Evolutionary conservation across 2,113 vertebrate species (phyloP).

Genomic region (Oryzias javanicus): DNA sequence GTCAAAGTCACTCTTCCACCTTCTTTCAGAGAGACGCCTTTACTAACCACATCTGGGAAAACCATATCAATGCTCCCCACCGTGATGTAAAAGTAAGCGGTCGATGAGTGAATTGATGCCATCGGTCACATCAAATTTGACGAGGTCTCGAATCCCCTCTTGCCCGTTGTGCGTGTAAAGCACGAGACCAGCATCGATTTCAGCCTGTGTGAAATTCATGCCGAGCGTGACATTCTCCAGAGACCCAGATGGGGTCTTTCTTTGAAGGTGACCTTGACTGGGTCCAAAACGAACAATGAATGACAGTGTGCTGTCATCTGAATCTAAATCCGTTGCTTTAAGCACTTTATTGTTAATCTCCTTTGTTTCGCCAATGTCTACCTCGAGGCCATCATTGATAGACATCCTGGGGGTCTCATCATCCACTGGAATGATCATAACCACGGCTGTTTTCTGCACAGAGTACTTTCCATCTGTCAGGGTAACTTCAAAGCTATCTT

Average conservation of each 20-base stretch:
- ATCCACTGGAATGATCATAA: constrained; percentile 87
- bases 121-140: constrained; percentile 95
- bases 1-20: constrained; percentile 89
- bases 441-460: constrained; percentile 75
- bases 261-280: constrained; percentile 84
- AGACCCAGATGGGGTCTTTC: constrained; percentile 66
- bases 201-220: constrained; percentile 95
- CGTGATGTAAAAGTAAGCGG: constrained; percentile 91
- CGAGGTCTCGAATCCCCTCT: constrained; percentile 86
- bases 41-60: constrained; percentile 92
- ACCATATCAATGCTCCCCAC: constrained; percentile 86
- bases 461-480: constrained; percentile 87
- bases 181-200: constrained; percentile 83
- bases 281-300: constrained; percentile 86
- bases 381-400: constrained; percentile 90
- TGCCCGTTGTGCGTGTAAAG: constrained; percentile 85
- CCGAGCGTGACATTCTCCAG: constrained; percentile 86
- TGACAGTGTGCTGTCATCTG: constrained; percentile 84
- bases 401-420: constrained; percentile 92
- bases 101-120: constrained; percentile 91
- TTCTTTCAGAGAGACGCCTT: constrained; percentile 92
- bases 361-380: constrained; percentile 87
- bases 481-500: constrained; percentile 87
- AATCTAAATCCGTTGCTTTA: constrained; percentile 92
- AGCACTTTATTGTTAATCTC: constrained; percentile 82